phyloP scores from a whole-genome alignment of 2,888 invertebrate genomes.

The Podotricha telesiphe region DNA sequence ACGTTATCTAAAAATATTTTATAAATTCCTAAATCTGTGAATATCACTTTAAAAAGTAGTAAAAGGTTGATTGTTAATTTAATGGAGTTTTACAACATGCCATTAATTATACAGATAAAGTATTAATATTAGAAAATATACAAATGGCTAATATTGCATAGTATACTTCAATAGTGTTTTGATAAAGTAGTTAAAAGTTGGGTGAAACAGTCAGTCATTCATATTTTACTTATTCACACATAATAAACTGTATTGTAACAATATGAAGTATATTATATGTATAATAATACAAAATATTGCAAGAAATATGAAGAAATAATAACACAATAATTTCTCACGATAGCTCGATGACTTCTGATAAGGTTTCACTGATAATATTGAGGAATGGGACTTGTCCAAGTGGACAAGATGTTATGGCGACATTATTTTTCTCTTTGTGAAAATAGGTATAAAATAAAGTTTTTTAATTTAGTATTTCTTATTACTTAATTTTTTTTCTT shows the following conservation, averaged over 20 bases:
- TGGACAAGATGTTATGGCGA: slow-evolving; percentile 6
- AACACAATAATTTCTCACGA: slow-evolving; percentile 28
- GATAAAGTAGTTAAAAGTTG: neutral
- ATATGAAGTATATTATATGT: too few species aligned
- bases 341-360: slow-evolving; percentile 21
- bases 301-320: slow-evolving; percentile 21
- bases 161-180: too few species aligned
- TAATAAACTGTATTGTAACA: slow-evolving; percentile 13
- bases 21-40: too few species aligned
- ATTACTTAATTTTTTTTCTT: too few species aligned
- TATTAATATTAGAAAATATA: too few species aligned
- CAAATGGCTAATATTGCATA: too few species aligned
- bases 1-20: too few species aligned
- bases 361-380: slow-evolving; percentile 28
- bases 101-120: too few species aligned
- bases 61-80: too few species aligned
- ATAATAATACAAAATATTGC: slow-evolving; percentile 11
- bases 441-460: neutral
- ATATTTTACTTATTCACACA: neutral
- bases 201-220: neutral
- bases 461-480: too few species aligned
- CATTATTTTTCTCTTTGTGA: neutral
- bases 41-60: too few species aligned
- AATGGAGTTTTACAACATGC: too few species aligned
- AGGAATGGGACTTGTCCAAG: slow-evolving; percentile 6